phyloP scores from a whole-genome alignment of 2,113 vertebrate genomes.

The Tylochromis polylepis region DNA sequence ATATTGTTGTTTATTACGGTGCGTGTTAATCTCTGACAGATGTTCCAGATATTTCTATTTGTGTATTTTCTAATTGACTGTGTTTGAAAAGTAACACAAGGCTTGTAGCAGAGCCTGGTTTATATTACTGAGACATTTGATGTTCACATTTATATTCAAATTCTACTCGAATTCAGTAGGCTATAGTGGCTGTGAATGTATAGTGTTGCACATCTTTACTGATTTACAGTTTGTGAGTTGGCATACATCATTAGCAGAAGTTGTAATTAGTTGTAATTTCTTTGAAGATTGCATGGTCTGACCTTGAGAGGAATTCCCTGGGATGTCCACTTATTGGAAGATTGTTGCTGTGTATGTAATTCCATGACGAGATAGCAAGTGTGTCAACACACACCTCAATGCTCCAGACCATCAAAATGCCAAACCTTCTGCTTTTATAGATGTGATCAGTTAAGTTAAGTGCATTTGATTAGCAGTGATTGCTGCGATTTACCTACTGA shows the following conservation, averaged over 20 bases:
- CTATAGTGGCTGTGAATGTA: neutral
- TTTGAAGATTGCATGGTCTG: neutral
- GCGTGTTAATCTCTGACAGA: neutral
- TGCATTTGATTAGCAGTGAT: neutral
- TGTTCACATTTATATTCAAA: neutral
- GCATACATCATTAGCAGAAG: neutral
- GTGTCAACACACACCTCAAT: neutral
- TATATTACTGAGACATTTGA: neutral
- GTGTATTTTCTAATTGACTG: neutral
- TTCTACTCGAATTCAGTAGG: neutral
- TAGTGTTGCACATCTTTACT: neutral
- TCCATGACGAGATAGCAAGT: neutral
- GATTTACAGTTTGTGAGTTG: neutral
- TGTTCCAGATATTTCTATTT: slow-evolving; percentile 22
- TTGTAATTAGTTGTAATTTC: neutral
- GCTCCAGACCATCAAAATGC: neutral
- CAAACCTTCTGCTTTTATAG: neutral
- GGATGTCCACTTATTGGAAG: neutral
- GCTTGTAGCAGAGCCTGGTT: neutral
- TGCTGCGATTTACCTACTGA: neutral
- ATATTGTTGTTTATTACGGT: neutral
- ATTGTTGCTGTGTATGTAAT: neutral
- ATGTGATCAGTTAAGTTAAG: neutral
- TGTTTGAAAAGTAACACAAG: neutral
- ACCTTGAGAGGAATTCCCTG: neutral